Percentiles rank a stretch among this genome's conserved stretches.
Evolutionary conservation across 2,888 invertebrate genomes (phyloP).

Genomic region (Caenorhabditis sp.): DNA sequence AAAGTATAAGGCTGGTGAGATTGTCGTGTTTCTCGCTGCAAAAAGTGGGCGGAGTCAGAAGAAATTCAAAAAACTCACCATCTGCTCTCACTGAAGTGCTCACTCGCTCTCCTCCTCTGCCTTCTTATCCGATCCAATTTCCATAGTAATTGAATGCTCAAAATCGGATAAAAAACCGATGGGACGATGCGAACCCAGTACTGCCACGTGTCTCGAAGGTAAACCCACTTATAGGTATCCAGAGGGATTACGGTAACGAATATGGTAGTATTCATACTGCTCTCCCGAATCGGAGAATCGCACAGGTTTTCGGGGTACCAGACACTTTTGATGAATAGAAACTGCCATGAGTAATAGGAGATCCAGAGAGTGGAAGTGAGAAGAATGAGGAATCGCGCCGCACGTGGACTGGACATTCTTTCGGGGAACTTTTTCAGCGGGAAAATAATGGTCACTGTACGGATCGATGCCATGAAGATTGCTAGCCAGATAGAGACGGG

Average conservation of each 20-base stretch:
- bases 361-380: neutral
- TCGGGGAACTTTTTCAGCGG: neutral
- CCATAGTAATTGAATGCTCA: neutral
- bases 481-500: slow-evolving; percentile 4
- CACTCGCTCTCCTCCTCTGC: slow-evolving; percentile 8
- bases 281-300: neutral
- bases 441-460: neutral
- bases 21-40: slow-evolving; percentile 1
- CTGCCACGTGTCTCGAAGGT: neutral
- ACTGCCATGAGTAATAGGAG: neutral
- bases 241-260: neutral
- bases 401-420: too few species aligned
- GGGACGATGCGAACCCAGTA: neutral
- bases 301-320: slow-evolving; percentile 5
- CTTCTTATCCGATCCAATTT: neutral
- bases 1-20: neutral
- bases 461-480: neutral
- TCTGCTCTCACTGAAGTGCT: neutral
- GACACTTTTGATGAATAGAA: neutral
- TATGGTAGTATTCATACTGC: neutral
- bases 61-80: too few species aligned
- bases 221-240: too few species aligned
- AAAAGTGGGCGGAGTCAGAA: too few species aligned
- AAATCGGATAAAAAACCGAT: neutral
- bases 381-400: neutral